Evolutionary conservation across 2,888 invertebrate species (phyloP), one percentile per base, ranked within the genome.

Genomic region (Scaptomyza cyrtandrae): DNA sequence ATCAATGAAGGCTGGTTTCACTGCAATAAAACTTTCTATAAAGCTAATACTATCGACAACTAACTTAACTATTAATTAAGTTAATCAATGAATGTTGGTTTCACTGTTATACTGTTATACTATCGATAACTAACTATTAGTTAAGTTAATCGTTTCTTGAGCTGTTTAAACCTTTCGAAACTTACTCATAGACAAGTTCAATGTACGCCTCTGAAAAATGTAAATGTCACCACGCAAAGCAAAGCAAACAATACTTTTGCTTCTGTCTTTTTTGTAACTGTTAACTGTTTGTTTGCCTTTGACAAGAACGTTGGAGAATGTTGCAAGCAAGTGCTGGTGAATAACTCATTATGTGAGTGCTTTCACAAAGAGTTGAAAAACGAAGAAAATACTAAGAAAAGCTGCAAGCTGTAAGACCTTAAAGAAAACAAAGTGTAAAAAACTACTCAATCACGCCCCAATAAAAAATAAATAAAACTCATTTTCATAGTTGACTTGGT

Each of bases 161-260:
- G n/a, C n/a, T n/a, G n/a, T n/a, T n/a, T n/a, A n/a, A n/a, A n/a
- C n/a, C n/a, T n/a, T n/a, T n/a, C n/a, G n/a, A n/a, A n/a, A n/a
- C n/a, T n/a, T 45, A 67, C 59, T 60, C 67, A 46, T 46, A 33
- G 11, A 6, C n/a, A 14, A 24, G 71, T 71, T 71, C 63, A 71
- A 59, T 59, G 71, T 52, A 29, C 70, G 16, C 14, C 33, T 7
- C 7, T 9, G 1, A 45, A 14, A 46, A 46, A 39, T 65, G 49
- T 27, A 39, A 10, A 53, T 45, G 33, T 33, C 10, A 33, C 10
- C 6, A 43, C 41, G 19, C 13, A 6, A 16, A 19, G n/a, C n/a
- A n/a, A 50, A 29, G 14, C 35, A 33, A 54, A 33, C 27, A 27
- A 56, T n/a, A 33, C 6, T 6, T 29, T 46, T 50, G 29, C 46